Conservation (phyloP, 2,113 vertebrate species). For the Indri indri region DNA sequence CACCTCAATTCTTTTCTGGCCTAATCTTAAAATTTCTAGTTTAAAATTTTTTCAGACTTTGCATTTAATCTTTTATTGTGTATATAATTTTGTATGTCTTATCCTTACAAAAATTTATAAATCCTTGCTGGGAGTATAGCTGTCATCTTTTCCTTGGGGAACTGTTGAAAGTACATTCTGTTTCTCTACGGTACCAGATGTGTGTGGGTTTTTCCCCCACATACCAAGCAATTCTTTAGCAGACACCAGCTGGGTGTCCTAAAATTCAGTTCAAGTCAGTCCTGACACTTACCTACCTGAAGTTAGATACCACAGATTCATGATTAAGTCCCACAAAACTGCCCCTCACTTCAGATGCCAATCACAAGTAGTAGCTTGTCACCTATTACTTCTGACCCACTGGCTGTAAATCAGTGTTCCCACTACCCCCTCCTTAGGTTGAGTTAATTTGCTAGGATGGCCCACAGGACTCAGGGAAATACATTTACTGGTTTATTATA, state of each 20-base stretch:
- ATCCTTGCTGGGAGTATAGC: background rate
- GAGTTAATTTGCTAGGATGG: background rate
- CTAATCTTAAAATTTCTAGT: background rate
- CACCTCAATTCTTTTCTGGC: background rate
- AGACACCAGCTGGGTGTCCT: background rate
- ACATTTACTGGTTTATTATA: background rate
- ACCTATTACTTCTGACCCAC: background rate
- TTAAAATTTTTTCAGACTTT: conserved; percentile 25
- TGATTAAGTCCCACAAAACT: background rate
- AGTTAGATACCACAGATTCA: background rate
- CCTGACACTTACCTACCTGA: background rate
- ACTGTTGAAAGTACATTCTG: background rate
- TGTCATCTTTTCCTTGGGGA: background rate
- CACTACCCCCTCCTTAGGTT: background rate
- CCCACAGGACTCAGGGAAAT: background rate
- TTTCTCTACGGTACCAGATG: background rate
- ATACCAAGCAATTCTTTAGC: background rate
- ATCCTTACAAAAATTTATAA: background rate
- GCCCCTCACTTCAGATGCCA: background rate
- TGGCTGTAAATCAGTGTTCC: background rate
- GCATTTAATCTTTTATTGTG: background rate
- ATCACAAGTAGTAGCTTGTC: background rate
- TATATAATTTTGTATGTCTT: background rate
- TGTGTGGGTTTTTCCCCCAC: background rate
- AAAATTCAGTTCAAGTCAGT: background rate